phyloP scores from a whole-genome alignment of 2,797 vertebrate species.

The Kryptolebias ocellatus region DNA sequence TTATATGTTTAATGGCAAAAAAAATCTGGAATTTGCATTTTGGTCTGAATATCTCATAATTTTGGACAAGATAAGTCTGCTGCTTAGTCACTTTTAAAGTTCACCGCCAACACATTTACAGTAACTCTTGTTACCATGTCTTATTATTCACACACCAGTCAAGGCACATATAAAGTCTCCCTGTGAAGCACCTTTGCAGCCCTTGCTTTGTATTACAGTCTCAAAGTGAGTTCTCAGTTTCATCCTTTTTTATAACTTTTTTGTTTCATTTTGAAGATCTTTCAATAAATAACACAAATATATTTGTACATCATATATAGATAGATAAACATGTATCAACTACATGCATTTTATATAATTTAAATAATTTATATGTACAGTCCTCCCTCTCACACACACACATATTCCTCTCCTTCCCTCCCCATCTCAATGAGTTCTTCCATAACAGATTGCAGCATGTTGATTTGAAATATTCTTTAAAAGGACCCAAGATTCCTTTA shows the following conservation, averaged over 20 bases:
- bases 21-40: conserved; percentile 25
- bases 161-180: conserved; percentile 85
- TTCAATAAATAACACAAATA: conserved; percentile 99
- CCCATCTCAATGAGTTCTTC: conserved; percentile 42
- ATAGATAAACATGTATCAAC: conserved; percentile 97
- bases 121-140: conserved; percentile 33
- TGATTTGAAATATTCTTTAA: conserved; percentile 55
- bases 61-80: conserved; percentile 13
- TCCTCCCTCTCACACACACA: conserved; percentile 46
- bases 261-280: conserved; percentile 71
- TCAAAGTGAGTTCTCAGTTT: conserved; percentile 66
- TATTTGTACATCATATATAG: conserved; percentile 93
- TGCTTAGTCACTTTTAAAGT: conserved; percentile 10
- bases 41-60: conserved; percentile 11
- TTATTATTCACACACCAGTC: conserved; percentile 73
- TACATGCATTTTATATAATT: conserved; percentile 99
- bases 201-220: conserved; percentile 66
- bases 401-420: conserved; percentile 25
- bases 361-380: conserved; percentile 99
- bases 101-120: conserved; percentile 21
- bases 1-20: conserved; percentile 30
- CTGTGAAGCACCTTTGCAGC: conserved; percentile 82
- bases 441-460: conserved; percentile 52
- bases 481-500: conserved; percentile 57
- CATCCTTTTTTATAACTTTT: conserved; percentile 56